phyloP scores from a whole-genome alignment of 2,888 invertebrate genomes.

The Maniola hyperantus region DNA sequence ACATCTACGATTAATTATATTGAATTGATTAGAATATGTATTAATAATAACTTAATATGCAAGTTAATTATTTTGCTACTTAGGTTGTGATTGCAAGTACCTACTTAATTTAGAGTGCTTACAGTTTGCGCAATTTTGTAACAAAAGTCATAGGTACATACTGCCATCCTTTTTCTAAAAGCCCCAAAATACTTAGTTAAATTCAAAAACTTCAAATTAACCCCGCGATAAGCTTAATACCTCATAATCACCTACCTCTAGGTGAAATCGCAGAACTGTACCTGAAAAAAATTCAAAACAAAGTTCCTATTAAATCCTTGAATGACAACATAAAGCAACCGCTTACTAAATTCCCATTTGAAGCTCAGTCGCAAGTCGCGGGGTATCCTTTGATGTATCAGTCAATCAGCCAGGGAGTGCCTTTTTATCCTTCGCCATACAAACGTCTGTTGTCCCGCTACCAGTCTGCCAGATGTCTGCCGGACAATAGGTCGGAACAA shows the following conservation, averaged over 20 bases:
- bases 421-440: conserved; percentile 11
- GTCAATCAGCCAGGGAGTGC: conserved; percentile 7
- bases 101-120: too few species aligned
- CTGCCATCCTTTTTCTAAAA: too few species aligned
- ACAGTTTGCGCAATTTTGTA: neutral
- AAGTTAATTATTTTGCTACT: conserved; percentile 1
- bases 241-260: too few species aligned
- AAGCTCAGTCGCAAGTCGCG: neutral
- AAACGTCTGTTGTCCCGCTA: conserved; percentile 34
- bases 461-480: conserved; percentile 44
- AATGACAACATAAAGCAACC: conserved; percentile 16
- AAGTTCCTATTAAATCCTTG: conserved; percentile 4
- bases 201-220: too few species aligned
- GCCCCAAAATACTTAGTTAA: too few species aligned
- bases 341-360: conserved; percentile 5
- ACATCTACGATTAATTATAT: neutral
- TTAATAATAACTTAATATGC: neutral
- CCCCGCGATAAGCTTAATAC: too few species aligned
- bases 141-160: too few species aligned
- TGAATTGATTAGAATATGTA: neutral
- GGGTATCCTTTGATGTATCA: conserved; percentile 15
- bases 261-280: too few species aligned
- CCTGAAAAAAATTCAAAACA: neutral
- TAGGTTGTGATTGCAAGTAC: neutral
- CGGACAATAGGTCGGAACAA: conserved; percentile 49